Evolutionary conservation across 2,113 vertebrate genomes (phyloP), one percentile per base, ranked within the genome.

Genomic region (Prinia subflava): DNA sequence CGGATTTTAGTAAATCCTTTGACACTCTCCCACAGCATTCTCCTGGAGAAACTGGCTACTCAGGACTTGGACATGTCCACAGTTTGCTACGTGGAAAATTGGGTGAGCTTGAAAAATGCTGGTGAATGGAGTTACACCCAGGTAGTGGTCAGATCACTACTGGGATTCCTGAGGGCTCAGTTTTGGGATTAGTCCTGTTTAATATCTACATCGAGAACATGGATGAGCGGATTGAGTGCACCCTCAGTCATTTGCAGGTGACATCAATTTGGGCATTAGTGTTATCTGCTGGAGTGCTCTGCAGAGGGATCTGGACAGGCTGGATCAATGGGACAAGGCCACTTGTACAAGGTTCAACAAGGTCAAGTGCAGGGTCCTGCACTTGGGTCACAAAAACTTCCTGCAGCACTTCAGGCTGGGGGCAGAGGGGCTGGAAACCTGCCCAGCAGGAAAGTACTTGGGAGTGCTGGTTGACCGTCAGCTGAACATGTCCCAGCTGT

Each of bases 401-500:
- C 28, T 13, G 19, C 15, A 53, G 7, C 1, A 1, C 56, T 24
- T 20, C 8, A 39, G 47, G 5, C 19, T 33, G 15, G 8, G 28
- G 16, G 13, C n/a, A 78, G n/a, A 21, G 24, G 3, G 15, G 5
- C 41, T 55, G n/a, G 30, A 63, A 70, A 21, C 2, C 20, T 2
- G 28, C 16, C 15, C n/a, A 63, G 62, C 7, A 7, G 15, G 18
- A 65, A 50, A 57, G 8, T 17, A 65, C 35, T 18, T 33, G 27
- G 11, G 3, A 3, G 14, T 42, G 11, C 21, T 73, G 12, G 3
- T 1, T 8, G 9, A 31, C 31, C 11, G 9, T 3, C 7, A 7
- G 4, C 3, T 8, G 16, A 31, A 42, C 4, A 4, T 3, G 14
- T 42, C 2, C 17, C 35, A 49, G 0, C 0, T 23, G 31, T 73